Base-by-base conservation (phyloP, 2,797 vertebrate species). In the Diplodus sargus region DNA sequence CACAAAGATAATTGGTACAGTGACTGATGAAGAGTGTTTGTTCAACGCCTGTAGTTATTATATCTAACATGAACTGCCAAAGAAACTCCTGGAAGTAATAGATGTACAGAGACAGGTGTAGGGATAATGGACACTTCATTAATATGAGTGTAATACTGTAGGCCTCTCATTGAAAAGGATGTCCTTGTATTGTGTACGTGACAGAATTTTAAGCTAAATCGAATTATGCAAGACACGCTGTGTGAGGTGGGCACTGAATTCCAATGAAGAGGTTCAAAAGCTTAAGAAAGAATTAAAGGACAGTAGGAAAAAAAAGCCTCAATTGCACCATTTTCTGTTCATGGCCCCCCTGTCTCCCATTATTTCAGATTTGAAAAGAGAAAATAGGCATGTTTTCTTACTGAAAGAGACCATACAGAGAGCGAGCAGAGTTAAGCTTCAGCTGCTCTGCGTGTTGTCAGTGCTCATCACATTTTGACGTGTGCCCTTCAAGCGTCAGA, bases 11-110 rank as follows among this genome's bases (percentile, higher is more conserved):
- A 84, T 64, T 69, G 61, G 42, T 4, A 11, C 20, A 28, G 17
- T 84, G 73, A 74, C 17, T 60, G 58, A 82, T 78, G 45, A 78
- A 25, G 43, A 60, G 43, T 80, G 64, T 83, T 39, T 63, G 20
- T 69, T 71, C 49, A 70, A 78, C 67, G 4, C 56, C 22, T 71
- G 54, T 66, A 59, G 66, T 70, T 65, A 67, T 83, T 70, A 66
- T n/a, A 64, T 58, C 49, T n/a, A 74, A 76, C 34, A 72, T 10
- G 6, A 61, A 67, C 61, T 72, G 52, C 76, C 61, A 82, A 62
- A 71, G 47, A 79, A 42, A 15, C 39, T 61, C 25, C 39, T 34
- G 16, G 13, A 61, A 70, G 20, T 52, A 76, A 60, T 0, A 60
- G 5, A 6, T 34, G 1, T n/a, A 42, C 30, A 39, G 65, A 75